These are phyloP conservation scores for Argyresthia goedartella DNA, from an alignment of 2,888 invertebrate genomes.

Conservation along the genomic window DNA sequence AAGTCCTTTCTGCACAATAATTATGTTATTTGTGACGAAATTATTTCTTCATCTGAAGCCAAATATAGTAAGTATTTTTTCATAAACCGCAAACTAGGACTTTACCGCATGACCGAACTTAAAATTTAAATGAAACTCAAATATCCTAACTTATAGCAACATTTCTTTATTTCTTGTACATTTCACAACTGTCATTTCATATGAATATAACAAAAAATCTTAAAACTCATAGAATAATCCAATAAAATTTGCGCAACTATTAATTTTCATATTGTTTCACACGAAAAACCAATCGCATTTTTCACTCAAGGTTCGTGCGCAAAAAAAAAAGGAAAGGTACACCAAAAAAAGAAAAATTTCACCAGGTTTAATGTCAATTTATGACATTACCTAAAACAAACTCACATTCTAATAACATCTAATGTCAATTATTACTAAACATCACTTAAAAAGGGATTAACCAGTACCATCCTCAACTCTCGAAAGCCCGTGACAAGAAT, in stretches of 20 bases:
- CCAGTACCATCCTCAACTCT: constrained; percentile 39
- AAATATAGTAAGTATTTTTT: background rate
- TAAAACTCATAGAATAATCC: constrained; percentile 15
- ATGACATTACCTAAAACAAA: constrained; percentile 11
- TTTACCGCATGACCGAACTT: constrained; percentile 9
- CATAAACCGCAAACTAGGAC: background rate
- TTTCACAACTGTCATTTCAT: constrained; percentile 45
- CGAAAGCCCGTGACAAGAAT: constrained; percentile 10
- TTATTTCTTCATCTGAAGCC: background rate
- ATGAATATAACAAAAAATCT: constrained; percentile 29
- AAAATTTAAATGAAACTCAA: constrained; percentile 52
- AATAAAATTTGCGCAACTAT: background rate
- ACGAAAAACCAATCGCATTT: constrained; percentile 1
- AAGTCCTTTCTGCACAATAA: background rate
- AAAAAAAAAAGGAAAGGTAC: constrained; percentile 4
- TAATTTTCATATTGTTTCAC: background rate
- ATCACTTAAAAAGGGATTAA: constrained; percentile 28
- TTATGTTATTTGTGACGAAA: no score
- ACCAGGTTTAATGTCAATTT: constrained; percentile 11
- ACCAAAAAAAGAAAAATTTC: constrained; percentile 12
- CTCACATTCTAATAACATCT: constrained; percentile 34
- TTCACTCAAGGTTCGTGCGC: background rate
- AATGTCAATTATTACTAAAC: constrained; percentile 30
- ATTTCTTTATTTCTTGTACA: constrained; percentile 62
- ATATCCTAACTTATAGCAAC: constrained; percentile 49